Evolutionary conservation across 2,888 invertebrate species (phyloP).

Genomic region (Eilema caniola): DNA sequence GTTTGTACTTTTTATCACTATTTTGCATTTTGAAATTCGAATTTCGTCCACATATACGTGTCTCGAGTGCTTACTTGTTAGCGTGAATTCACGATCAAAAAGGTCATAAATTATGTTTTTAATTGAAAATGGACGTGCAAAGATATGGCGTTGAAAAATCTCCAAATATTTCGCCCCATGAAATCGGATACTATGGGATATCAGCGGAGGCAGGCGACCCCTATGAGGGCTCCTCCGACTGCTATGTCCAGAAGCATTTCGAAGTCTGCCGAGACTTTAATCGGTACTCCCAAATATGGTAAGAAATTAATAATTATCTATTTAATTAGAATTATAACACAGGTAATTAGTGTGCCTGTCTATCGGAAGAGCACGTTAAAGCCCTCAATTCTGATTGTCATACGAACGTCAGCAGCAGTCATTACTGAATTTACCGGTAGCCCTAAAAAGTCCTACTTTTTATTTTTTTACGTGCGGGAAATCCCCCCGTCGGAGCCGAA

Average conservation of each 20-base stretch:
- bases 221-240: conserved; percentile 77
- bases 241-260: conserved; percentile 75
- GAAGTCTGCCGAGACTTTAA: conserved; percentile 79
- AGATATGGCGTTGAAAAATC: conserved; percentile 79
- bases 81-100: background rate
- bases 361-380: no score
- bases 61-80: background rate
- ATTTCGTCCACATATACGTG: background rate
- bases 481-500: no score
- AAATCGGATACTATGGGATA: conserved; percentile 70
- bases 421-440: no score
- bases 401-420: no score
- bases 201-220: conserved; percentile 71
- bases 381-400: no score
- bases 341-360: no score
- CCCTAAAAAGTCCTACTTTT: no score
- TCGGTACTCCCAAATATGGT: conserved; percentile 69
- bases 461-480: no score
- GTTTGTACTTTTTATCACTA: conserved; percentile 25
- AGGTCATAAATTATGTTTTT: conserved; percentile 14
- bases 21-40: conserved; percentile 31
- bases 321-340: background rate
- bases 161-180: conserved; percentile 74
- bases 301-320: conserved; percentile 49
- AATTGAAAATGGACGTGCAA: conserved; percentile 39